Base-by-base conservation (phyloP, 2,797 vertebrate species). In the Tokudaia muenninki region DNA sequence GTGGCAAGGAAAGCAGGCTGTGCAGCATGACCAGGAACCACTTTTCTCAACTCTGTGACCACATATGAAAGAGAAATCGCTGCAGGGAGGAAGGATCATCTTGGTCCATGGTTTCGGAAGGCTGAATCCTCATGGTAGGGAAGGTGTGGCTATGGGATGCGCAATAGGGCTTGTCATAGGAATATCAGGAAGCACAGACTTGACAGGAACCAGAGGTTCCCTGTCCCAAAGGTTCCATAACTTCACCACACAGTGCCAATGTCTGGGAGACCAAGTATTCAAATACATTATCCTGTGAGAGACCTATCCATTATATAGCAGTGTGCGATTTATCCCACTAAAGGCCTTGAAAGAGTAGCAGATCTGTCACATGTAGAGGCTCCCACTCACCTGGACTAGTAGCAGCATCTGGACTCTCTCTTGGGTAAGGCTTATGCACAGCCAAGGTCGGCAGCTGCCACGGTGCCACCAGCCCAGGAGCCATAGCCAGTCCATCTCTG, bases 351-450 rank as follows among this genome's bases (percentile, higher is more conserved):
- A 29, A 41, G 24, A 14, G 22, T 8, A 75, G 9, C 12, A 57
- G 47, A 13, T 29, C n/a, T 37, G 67, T 34, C 44, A 31, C 11
- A 24, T 24, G 19, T 22, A 6, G 52, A 82, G 34, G n/a, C 41
- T 82, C 52, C n/a, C 24, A 50, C 16, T 29, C 59, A 52, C 0
- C 37, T 22, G 74, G 24, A 44, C 52, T 52, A 11, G 11, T 29
- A 1, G 17, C 1, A 37, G 52, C 3, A 13, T 22, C 67, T 5
- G 3, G 21, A 1, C 0, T n/a, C 47, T 67, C 26, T 63, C 1
- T 19, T 44, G 11, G 75, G 21, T 6, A 6, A 65, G 3, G 17
- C 6, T 31, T 2, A 34, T 0, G 3, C 14, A 22, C 29, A 74
- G 61, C 34, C 14, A 9, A 21, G 34, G 4, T 2, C 2, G 17